Percentiles rank a stretch among this genome's conserved stretches.
phyloP scores from a whole-genome alignment of 1,140 invertebrate genomes.

The Neodiprion lecontei region DNA sequence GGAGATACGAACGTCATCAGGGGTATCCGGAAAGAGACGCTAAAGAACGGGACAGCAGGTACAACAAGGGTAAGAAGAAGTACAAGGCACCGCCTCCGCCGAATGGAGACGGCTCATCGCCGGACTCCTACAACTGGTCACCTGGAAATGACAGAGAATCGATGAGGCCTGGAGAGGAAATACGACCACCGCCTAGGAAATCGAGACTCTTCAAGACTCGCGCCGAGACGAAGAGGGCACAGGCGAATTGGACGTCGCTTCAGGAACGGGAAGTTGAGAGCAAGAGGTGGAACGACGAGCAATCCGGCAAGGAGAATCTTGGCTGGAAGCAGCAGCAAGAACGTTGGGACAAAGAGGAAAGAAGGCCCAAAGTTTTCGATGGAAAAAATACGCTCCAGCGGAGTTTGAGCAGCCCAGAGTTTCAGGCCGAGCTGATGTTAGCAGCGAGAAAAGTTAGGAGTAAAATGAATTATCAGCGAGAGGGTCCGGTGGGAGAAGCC shows the following conservation, averaged over 20 bases:
- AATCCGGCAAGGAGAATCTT: slow-evolving; percentile 20
- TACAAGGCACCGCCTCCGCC: slow-evolving; percentile 70
- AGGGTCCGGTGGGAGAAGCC: slow-evolving; percentile 20
- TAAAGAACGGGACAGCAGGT: slow-evolving; percentile 42
- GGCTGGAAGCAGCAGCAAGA: slow-evolving; percentile 27
- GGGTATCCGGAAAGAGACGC: slow-evolving; percentile 38
- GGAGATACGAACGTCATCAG: slow-evolving; percentile 22
- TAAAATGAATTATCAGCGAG: slow-evolving; percentile 39
- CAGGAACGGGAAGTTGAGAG: slow-evolving; percentile 23
- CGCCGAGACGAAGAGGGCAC: slow-evolving; percentile 69
- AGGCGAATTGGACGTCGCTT: slow-evolving; percentile 38
- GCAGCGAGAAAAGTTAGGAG: slow-evolving; percentile 69
- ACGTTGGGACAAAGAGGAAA: slow-evolving; percentile 19
- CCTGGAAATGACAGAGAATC: slow-evolving; percentile 42
- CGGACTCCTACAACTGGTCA: slow-evolving; percentile 63
- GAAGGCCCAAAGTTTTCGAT: slow-evolving; percentile 31
- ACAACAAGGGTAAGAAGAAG: slow-evolving; percentile 68
- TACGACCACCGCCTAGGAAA: slow-evolving; percentile 63
- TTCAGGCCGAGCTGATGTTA: slow-evolving; percentile 72
- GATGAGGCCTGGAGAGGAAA: slow-evolving; percentile 33
- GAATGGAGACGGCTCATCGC: slow-evolving; percentile 60
- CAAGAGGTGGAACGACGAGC: slow-evolving; percentile 31
- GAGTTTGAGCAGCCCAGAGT: slow-evolving; percentile 71
- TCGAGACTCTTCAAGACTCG: slow-evolving; percentile 76
- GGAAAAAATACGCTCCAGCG: slow-evolving; percentile 57